Percentiles rank a stretch among this genome's conserved stretches.
phyloP scores from a whole-genome alignment of 2,113 vertebrate genomes.

The Castor canadensis region DNA sequence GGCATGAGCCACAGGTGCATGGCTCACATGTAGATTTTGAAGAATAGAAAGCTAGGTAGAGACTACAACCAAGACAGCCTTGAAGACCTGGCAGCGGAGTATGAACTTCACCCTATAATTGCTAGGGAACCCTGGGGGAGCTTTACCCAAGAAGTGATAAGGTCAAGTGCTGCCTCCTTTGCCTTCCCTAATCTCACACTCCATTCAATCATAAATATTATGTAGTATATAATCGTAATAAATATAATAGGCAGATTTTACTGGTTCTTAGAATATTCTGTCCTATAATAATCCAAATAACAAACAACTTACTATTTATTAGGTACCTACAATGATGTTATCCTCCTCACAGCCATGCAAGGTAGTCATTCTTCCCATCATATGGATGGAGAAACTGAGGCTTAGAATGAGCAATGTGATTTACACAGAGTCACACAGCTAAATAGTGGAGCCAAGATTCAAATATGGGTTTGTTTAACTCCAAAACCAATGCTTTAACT shows the following conservation, averaged over 20 bases:
- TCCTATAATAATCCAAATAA: conserved; percentile 44
- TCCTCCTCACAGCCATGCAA: background rate
- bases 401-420: conserved; percentile 10
- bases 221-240: background rate
- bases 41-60: conserved; percentile 39
- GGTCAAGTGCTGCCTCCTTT: background rate
- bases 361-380: background rate
- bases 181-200: background rate
- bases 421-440: conserved; percentile 26
- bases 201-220: conserved; percentile 20
- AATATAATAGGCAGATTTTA: conserved; percentile 22
- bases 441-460: background rate
- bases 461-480: conserved; percentile 48
- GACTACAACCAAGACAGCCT: background rate
- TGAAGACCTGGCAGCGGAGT: background rate
- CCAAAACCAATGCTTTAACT: conserved; percentile 43
- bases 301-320: conserved; percentile 49
- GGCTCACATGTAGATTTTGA: conserved; percentile 7
- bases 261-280: conserved; percentile 30
- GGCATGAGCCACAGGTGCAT: too few relatives aligned
- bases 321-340: background rate
- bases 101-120: background rate
- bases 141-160: background rate
- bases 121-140: background rate
- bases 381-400: background rate